These are phyloP conservation scores for Clostera curtula DNA, from an alignment of 2,888 invertebrate species.

Conservation along the genomic window DNA sequence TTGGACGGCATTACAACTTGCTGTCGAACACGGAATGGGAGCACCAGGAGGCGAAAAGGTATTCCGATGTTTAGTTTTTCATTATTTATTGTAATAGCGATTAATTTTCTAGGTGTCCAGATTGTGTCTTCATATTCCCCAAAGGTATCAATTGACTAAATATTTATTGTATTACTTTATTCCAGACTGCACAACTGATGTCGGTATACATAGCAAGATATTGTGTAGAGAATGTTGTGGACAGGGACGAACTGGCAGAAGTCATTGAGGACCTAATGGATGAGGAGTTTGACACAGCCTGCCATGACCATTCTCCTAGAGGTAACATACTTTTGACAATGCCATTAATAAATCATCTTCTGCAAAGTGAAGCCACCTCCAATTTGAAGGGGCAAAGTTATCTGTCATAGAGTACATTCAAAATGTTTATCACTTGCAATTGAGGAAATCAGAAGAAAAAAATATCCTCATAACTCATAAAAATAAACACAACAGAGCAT, in stretches of 20 bases:
- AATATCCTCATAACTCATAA: too few relatives aligned
- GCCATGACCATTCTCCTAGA: slow-evolving; percentile 81
- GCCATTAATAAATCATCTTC: too few relatives aligned
- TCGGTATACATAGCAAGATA: slow-evolving; percentile 78
- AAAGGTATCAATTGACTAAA: background rate
- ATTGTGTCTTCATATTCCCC: too few relatives aligned
- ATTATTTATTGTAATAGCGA: too few relatives aligned
- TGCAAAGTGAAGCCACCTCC: too few relatives aligned
- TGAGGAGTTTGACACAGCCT: slow-evolving; percentile 82
- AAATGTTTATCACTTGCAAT: too few relatives aligned
- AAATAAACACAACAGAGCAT: too few relatives aligned
- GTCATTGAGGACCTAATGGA: slow-evolving; percentile 82
- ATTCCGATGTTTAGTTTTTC: slow-evolving; percentile 7
- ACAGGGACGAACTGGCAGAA: slow-evolving; percentile 76
- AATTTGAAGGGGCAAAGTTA: too few relatives aligned
- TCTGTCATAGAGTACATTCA: too few relatives aligned
- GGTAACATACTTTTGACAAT: too few relatives aligned
- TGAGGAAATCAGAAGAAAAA: too few relatives aligned
- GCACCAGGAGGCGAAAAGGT: slow-evolving; percentile 81
- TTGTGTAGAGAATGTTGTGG: slow-evolving; percentile 76
- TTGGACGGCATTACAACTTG: slow-evolving; percentile 82
- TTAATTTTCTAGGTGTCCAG: too few relatives aligned
- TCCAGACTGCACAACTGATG: slow-evolving; percentile 78
- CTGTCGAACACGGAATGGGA: slow-evolving; percentile 84
- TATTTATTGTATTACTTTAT: slow-evolving; percentile 8